These are phyloP conservation scores for Coryphaenoides rupestris DNA, from an alignment of 2,113 vertebrate species.

Conservation along the genomic window DNA sequence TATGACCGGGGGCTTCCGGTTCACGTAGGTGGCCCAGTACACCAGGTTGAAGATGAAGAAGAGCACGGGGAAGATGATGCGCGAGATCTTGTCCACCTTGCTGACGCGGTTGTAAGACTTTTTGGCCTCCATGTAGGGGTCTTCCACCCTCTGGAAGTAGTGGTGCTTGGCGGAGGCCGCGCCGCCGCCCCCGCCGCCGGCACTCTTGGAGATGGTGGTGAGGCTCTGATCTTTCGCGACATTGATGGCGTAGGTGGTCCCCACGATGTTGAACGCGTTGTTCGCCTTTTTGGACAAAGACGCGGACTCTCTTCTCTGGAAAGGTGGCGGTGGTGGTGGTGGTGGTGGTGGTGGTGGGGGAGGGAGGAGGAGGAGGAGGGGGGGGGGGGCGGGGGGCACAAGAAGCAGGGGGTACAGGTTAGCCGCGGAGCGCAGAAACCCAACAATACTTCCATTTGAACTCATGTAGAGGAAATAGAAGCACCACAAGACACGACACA, in stretches of 20 bases:
- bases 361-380: constrained; percentile 17
- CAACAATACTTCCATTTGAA: constrained; percentile 74
- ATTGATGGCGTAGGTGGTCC: constrained; percentile 94
- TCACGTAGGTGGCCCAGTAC: constrained; percentile 98
- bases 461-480: constrained; percentile 76
- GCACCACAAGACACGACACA: constrained; percentile 75
- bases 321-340: no score
- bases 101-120: constrained; percentile 99
- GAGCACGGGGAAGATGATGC: constrained; percentile 95
- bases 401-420: constrained; percentile 40
- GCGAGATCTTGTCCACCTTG: constrained; percentile 99
- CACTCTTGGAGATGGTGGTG: constrained; percentile 90
- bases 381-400: constrained; percentile 27
- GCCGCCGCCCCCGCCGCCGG: constrained; percentile 49
- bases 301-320: constrained; percentile 90
- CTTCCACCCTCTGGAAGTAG: constrained; percentile 76
- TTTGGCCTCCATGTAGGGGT: constrained; percentile 85
- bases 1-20: constrained; percentile 91
- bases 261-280: constrained; percentile 97
- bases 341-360: no score
- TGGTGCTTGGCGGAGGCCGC: constrained; percentile 65
- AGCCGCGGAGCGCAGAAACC: constrained; percentile 51
- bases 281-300: constrained; percentile 91
- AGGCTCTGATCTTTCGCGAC: constrained; percentile 90
- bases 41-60: constrained; percentile 98